Evolutionary conservation across 2,888 invertebrate genomes (phyloP).

Genomic region (Mechanitis messenoides): DNA sequence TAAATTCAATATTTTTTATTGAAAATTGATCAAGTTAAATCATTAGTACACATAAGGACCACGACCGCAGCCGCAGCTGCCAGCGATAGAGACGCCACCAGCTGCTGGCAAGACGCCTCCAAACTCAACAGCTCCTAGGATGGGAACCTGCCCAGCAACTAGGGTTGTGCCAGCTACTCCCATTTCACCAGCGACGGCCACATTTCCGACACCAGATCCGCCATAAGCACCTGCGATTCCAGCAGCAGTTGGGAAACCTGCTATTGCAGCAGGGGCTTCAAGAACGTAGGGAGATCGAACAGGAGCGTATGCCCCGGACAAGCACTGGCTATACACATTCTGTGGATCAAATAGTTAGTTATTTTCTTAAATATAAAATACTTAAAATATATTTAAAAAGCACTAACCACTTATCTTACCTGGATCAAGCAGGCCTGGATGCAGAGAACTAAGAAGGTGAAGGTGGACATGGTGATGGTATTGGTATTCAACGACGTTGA

Average conservation of each 20-base stretch:
- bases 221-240: slow-evolving; percentile 28
- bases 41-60: slow-evolving; percentile 5
- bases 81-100: slow-evolving; percentile 37
- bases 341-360: too few species aligned
- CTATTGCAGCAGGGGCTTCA: slow-evolving; percentile 21
- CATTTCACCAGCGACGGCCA: slow-evolving; percentile 46
- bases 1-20: too few species aligned
- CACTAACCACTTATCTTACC: slow-evolving; percentile 23
- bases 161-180: slow-evolving; percentile 40
- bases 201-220: slow-evolving; percentile 32
- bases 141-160: slow-evolving; percentile 37
- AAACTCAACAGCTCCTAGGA: slow-evolving; percentile 37
- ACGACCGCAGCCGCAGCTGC: slow-evolving; percentile 33
- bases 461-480: slow-evolving; percentile 26
- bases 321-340: too few species aligned
- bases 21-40: too few species aligned
- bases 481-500: too few species aligned
- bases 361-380: too few species aligned
- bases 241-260: neutral
- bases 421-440: slow-evolving; percentile 31
- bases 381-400: too few species aligned
- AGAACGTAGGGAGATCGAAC: neutral
- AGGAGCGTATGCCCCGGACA: too few species aligned
- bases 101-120: slow-evolving; percentile 34
- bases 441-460: slow-evolving; percentile 26